These are phyloP conservation scores for Pilophorus perplexus DNA, from an alignment of 2,888 invertebrate genomes.

Conservation along the genomic window DNA sequence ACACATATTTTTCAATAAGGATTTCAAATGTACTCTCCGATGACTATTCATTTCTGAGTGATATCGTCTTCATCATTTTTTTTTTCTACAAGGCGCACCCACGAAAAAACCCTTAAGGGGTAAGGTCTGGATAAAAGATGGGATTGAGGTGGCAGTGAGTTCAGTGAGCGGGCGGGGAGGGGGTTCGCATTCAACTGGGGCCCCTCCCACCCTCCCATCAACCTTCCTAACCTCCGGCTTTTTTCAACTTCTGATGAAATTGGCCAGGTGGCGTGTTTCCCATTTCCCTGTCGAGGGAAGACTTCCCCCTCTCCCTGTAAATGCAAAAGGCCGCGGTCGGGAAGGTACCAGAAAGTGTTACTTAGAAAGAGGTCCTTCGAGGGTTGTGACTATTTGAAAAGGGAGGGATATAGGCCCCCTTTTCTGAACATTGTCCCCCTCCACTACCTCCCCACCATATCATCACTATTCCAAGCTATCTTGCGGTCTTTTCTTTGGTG, in stretches of 20 bases:
- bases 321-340: too few species aligned
- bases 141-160: too few species aligned
- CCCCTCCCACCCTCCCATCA: not conserved
- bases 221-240: not conserved
- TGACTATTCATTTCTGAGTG: too few species aligned
- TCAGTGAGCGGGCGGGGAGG: too few species aligned
- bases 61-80: too few species aligned
- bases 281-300: slow-evolving; percentile 24
- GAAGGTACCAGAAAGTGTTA: too few species aligned
- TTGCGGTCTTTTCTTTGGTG: not conserved
- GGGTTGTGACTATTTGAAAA: slow-evolving; percentile 25
- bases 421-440: not conserved
- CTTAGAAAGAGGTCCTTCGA: slow-evolving; percentile 3
- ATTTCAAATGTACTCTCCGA: too few species aligned
- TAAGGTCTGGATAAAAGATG: too few species aligned
- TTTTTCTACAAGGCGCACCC: too few species aligned
- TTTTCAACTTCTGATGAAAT: slow-evolving; percentile 27
- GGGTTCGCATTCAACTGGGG: slow-evolving; percentile 27
- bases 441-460: not conserved
- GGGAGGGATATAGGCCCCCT: slow-evolving; percentile 24
- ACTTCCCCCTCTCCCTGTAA: too few species aligned
- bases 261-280: slow-evolving; percentile 34
- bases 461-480: not conserved
- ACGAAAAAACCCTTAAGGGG: too few species aligned
- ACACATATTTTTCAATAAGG: too few species aligned